Conservation (phyloP, 2,797 vertebrate species). For the Pelodytes ibericus region DNA sequence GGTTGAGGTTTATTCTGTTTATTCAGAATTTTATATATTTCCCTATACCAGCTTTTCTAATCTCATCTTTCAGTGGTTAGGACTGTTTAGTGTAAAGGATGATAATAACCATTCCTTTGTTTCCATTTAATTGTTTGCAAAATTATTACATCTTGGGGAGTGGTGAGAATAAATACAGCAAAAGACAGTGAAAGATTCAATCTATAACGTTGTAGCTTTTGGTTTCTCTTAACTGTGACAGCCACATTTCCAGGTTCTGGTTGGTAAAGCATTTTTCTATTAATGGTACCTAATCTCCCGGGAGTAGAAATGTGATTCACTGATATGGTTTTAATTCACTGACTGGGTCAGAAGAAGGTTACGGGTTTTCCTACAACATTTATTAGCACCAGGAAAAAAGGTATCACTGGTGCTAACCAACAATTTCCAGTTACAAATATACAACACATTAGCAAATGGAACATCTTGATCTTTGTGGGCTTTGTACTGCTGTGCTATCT, state of each 20-base stretch:
- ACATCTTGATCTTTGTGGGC: constrained; percentile 34
- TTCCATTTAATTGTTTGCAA: too few species aligned
- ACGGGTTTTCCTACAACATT: constrained; percentile 37
- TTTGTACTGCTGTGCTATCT: too few species aligned
- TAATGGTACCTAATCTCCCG: constrained; percentile 39
- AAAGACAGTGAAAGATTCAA: too few species aligned
- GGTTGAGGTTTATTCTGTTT: too few species aligned
- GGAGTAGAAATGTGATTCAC: constrained; percentile 41
- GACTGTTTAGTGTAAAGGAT: too few species aligned
- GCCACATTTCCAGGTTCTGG: constrained; percentile 37
- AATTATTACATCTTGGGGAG: too few species aligned
- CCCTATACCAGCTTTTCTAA: too few species aligned
- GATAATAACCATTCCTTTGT: too few species aligned
- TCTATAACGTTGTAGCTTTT: too few species aligned
- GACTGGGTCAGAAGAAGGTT: constrained; percentile 54
- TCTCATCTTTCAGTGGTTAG: too few species aligned
- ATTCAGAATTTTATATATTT: too few species aligned
- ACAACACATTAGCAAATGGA: constrained; percentile 34
- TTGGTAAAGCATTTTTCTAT: constrained; percentile 43
- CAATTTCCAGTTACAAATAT: constrained; percentile 36
- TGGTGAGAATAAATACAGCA: too few species aligned
- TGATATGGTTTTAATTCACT: constrained; percentile 55
- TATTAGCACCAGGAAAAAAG: constrained; percentile 41
- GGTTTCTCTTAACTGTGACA: constrained; percentile 12
- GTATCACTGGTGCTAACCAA: constrained; percentile 32